Evolutionary conservation across 2,888 invertebrate species (phyloP).

Genomic region (Malthinus seriepunctatus): DNA sequence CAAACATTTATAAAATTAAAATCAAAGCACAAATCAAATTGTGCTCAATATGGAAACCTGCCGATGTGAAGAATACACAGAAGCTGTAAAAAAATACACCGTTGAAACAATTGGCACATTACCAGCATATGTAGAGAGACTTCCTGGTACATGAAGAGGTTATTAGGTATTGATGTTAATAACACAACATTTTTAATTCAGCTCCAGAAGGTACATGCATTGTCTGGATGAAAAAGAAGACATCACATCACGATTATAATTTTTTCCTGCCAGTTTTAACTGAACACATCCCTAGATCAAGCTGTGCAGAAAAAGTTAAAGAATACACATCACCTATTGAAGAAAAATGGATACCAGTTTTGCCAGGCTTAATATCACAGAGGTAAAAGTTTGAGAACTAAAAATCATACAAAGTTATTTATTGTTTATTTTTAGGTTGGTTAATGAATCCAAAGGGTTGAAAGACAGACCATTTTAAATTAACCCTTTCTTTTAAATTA

Average conservation of each 20-base stretch:
- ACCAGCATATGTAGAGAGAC: neutral
- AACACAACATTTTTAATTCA: conserved; percentile 10
- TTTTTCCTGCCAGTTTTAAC: conserved; percentile 3
- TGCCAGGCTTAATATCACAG: conserved; percentile 36
- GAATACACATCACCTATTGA: conserved; percentile 4
- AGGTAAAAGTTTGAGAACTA: conserved; percentile 23
- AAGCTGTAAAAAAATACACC: neutral
- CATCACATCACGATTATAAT: conserved; percentile 12
- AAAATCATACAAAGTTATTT: too few species aligned
- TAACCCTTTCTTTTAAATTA: neutral
- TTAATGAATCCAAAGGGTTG: conserved; percentile 28
- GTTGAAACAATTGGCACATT: conserved; percentile 3
- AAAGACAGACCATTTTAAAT: conserved; percentile 18
- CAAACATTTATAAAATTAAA: too few species aligned
- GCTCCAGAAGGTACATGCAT: conserved; percentile 33
- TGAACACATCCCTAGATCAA: neutral
- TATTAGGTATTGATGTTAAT: too few species aligned
- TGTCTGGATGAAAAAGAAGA: conserved; percentile 26
- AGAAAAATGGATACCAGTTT: conserved; percentile 39
- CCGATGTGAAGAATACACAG: conserved; percentile 4
- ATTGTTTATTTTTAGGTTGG: neutral
- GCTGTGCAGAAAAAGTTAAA: neutral
- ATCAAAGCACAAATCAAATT: neutral
- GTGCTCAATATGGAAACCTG: neutral
- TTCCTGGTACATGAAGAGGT: too few species aligned